A percentile compares a stretch with the other conserved stretches of the same genome.
phyloP scores from a whole-genome alignment of 2,797 vertebrate genomes.

The Monodelphis domestica region DNA sequence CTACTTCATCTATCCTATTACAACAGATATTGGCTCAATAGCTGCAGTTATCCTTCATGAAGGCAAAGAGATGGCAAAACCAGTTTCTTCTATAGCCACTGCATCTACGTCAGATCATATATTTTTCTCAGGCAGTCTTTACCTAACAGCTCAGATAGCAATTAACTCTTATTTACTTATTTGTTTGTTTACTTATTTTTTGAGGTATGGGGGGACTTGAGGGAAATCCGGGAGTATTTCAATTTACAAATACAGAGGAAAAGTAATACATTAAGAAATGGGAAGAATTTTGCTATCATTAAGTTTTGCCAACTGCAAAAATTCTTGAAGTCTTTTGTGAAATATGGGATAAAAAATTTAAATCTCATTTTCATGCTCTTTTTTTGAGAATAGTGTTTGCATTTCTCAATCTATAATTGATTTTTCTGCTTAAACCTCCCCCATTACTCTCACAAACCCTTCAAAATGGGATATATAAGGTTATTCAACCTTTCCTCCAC shows the following conservation, averaged over 20 bases:
- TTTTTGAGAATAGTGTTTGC: neutral
- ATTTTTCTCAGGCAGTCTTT: constrained; percentile 23
- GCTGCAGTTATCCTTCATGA: neutral
- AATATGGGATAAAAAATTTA: neutral
- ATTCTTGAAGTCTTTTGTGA: neutral
- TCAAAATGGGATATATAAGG: neutral
- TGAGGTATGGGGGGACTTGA: too few species aligned
- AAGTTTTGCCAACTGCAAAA: neutral
- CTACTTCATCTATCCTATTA: neutral
- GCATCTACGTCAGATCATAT: neutral
- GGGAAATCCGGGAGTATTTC: neutral
- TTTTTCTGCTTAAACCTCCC: neutral
- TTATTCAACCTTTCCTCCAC: neutral
- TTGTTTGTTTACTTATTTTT: too few species aligned
- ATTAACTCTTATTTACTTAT: neutral
- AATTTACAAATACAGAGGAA: neutral
- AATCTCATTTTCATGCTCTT: neutral
- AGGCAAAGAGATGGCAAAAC: neutral
- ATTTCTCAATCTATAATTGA: neutral
- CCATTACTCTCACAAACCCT: neutral
- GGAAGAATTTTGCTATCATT: constrained; percentile 6
- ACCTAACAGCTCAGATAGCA: neutral
- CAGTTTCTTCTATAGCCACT: neutral
- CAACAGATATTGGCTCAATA: neutral
- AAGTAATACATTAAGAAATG: constrained; percentile 26